Percentiles rank a stretch among this genome's conserved stretches.
phyloP scores from a whole-genome alignment of 2,113 vertebrate genomes.

The Salvelinus sp. region DNA sequence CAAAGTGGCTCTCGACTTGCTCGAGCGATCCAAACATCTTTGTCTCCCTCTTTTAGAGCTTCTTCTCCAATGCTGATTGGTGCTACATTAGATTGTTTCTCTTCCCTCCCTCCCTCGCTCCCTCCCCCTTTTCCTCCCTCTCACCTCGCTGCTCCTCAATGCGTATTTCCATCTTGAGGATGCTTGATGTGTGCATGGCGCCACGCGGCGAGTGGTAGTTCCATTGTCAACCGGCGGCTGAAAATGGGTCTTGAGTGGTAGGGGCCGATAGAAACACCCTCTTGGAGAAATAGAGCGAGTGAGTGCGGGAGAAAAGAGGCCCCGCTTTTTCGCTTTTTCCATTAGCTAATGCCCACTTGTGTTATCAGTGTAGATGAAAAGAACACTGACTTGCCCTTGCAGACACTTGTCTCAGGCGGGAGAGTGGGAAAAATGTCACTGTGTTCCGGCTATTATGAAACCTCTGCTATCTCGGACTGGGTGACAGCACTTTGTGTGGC shows the following conservation, averaged over 20 bases:
- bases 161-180: slow-evolving; percentile 70
- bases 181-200: slow-evolving; percentile 64
- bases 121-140: slow-evolving; percentile 4
- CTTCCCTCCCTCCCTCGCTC: slow-evolving; percentile 8
- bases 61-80: slow-evolving; percentile 79
- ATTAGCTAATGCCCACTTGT: slow-evolving; percentile 80
- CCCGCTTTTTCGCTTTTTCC: slow-evolving; percentile 65
- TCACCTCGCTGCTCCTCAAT: slow-evolving; percentile 54
- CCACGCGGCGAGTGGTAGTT: slow-evolving; percentile 62
- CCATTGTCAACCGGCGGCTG: slow-evolving; percentile 61
- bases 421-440: slow-evolving; percentile 28
- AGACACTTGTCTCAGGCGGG: slow-evolving; percentile 27
- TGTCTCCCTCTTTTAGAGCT: slow-evolving; percentile 69
- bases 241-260: slow-evolving; percentile 75
- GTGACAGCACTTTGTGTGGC: slow-evolving; percentile 69
- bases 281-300: slow-evolving; percentile 52
- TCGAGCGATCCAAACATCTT: slow-evolving; percentile 86
- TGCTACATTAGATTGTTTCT: slow-evolving; percentile 72
- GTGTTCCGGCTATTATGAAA: background rate
- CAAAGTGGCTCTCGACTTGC: slow-evolving; percentile 84
- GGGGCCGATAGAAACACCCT: slow-evolving; percentile 60
- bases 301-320: slow-evolving; percentile 46
- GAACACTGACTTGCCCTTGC: slow-evolving; percentile 32
- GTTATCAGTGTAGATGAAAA: slow-evolving; percentile 59
- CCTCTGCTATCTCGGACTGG: slow-evolving; percentile 59